A percentile compares a stretch with the other conserved stretches of the same genome.
Conservation (phyloP, 2,797 vertebrate species). For the Graptemys geographica region DNA sequence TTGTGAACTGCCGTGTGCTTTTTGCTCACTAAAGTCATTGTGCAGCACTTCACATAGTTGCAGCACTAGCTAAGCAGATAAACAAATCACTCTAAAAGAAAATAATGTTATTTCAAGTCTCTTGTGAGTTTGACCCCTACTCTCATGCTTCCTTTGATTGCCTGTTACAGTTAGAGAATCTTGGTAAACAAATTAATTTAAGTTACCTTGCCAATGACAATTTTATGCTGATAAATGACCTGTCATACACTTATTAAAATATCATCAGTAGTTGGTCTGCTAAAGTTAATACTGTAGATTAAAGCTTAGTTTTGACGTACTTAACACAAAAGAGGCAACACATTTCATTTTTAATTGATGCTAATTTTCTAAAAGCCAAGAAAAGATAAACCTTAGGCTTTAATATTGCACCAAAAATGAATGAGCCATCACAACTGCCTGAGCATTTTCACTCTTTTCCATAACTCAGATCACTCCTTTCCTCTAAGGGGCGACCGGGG, state of each 20-base stretch:
- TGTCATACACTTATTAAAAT: neutral
- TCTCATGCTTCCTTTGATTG: neutral
- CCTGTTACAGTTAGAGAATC: neutral
- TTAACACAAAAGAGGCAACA: neutral
- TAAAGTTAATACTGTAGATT: neutral
- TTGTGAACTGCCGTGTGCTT: neutral
- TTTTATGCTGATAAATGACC: neutral
- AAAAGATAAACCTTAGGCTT: neutral
- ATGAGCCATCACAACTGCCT: neutral
- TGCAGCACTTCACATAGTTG: neutral
- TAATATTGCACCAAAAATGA: too few species aligned
- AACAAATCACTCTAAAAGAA: neutral
- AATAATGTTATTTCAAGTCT: neutral
- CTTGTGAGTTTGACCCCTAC: neutral
- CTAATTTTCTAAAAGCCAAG: neutral
- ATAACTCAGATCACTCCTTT: neutral
- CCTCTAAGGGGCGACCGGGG: accelerated
- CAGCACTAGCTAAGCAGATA: neutral
- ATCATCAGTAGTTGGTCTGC: neutral
- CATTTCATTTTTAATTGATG: neutral
- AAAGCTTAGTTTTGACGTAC: neutral
- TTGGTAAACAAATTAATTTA: neutral
- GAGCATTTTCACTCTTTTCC: neutral
- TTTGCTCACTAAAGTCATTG: neutral
- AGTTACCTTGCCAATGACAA: neutral